Evolutionary conservation across 2,113 vertebrate genomes (phyloP), one percentile per base, ranked within the genome.

Genomic region (Mystacornis crossleyi): DNA sequence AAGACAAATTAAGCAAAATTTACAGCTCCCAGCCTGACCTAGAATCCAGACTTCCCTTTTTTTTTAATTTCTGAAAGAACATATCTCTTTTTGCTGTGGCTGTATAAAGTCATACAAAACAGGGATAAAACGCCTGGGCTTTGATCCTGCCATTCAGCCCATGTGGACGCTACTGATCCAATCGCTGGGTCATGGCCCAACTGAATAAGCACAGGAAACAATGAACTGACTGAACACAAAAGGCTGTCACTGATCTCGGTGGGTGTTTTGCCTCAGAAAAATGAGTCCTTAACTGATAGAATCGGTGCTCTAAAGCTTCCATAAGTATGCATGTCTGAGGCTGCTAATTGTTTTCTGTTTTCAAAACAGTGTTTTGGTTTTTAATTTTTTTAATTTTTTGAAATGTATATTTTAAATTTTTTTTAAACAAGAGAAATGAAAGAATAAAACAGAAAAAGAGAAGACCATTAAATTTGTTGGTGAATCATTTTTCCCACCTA

Each of bases 231-330:
- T 81, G 61, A 86, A 45, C 36, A 92, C 54, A 95, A 95, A 93
- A 77, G 34, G 26, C 83, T 95, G 77, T 62, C 64, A 91, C 55
- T 89, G 77, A 94, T 95, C 93, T 94, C 80, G 74, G 89, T 96
- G 93, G 89, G 93, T 96, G 94, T 93, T 92, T 95, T 92, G 33
- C 75, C 54, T 95, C 89, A 70, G 58, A 83, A 86, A 96, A 91
- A 43, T 21, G 11, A 14, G 24, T 43, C 48, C 40, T 91, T 64
- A 90, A 67, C 60, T 71, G 90, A 48, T 17, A 79, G 38, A 89
- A 70, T 53, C 60, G 60, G 60, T 78, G 33, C n/a, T 67, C 80
- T 71, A 91, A 86, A 73, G 36, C 15, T 67, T 38, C 74, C 91
- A 81, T n/a, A 81, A 94, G 86, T 26, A 78, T 47, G 45, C 18